Base-by-base conservation (phyloP, 1,140 invertebrate species). In the Centruroides vittatus region DNA sequence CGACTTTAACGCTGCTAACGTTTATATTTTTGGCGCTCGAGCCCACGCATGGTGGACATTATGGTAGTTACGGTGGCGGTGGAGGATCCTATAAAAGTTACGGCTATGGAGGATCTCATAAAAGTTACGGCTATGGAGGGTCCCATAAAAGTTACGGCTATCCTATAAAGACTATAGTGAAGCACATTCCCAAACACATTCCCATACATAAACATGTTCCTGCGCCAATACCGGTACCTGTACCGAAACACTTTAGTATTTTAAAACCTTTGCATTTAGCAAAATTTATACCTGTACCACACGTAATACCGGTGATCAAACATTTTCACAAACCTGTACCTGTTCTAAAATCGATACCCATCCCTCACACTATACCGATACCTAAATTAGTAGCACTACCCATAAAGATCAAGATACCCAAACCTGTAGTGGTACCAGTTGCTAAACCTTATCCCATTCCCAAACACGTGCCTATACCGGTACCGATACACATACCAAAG, bases 301-400 rank as follows among this genome's bases (percentile, higher is more conserved):
- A 65, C 4, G 58, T 65, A 3, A 56, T 65, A 3, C 64, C 64
- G 7, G 64, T 65, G 35, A 62, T 65, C 54, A 65, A 65, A 41
- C 64, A 65, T 54, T 61, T 61, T 13, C 60, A 65, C 12, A 65
- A 65, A 13, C 61, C 60, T 11, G 60, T 65, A 10, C 64, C 64
- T 9, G 58, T 61, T 3, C n/a, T 65, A 23, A 65, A 65, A 47
- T 54, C 51, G 35, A 52, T 65, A 4, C 64, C 64, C 6, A 35
- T 65, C 34, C 60, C 60, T 5, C 53, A 60, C 36, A 58, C 58
- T 3, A 62, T 65, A 12, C 60, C 57, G 23, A 4, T 65, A 47
- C 64, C 64, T 3, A 65, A 65, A 41, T 49, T 65, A 23, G 53
- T 59, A 1, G 54, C 55, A n/a, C n/a, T 62, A 0, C 64, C 64